Conservation (phyloP, 2,113 vertebrate species). For the Podocnemis expansa region DNA sequence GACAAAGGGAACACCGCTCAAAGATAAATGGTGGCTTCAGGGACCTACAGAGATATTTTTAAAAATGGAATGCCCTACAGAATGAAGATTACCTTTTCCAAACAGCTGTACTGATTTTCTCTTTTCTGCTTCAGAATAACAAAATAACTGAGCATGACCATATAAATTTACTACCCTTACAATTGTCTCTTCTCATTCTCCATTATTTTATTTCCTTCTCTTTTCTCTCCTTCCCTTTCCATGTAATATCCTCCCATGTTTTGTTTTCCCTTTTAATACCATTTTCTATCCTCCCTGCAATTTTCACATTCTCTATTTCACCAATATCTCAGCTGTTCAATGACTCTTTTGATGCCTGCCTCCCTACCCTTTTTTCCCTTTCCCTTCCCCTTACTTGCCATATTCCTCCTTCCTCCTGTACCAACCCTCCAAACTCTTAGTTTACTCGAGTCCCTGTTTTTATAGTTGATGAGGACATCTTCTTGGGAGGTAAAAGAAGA, state of each 20-base stretch:
- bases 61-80: not conserved
- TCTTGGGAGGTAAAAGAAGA: not conserved
- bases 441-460: fast-evolving
- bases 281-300: not conserved
- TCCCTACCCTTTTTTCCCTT: not conserved
- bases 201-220: not conserved
- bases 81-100: not conserved
- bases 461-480: not conserved
- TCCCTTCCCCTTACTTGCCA: not conserved
- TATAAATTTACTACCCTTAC: not conserved
- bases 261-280: not conserved
- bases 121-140: not conserved
- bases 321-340: not conserved
- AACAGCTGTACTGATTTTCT: not conserved
- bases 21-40: not conserved
- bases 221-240: not conserved
- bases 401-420: too few relatives aligned
- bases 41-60: not conserved
- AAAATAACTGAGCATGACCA: not conserved
- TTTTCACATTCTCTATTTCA: not conserved
- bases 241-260: not conserved
- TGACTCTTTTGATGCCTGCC: not conserved
- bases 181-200: not conserved
- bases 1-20: not conserved
- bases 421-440: too few relatives aligned